Evolutionary conservation across 2,797 vertebrate genomes (phyloP).

Genomic region (Cossypha caffra): DNA sequence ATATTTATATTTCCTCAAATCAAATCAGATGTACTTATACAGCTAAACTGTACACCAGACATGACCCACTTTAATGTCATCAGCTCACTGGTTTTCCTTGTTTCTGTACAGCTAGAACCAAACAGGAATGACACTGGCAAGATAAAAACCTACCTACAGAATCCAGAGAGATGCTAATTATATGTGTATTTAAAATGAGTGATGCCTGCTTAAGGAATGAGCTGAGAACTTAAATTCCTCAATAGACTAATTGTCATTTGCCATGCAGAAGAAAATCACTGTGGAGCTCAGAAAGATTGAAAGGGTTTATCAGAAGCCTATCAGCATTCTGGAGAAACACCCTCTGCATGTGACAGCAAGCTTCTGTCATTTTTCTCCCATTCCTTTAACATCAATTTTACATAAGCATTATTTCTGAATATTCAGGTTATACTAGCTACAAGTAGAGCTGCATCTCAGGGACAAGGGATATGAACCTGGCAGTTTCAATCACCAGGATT

Average conservation of each 20-base stretch:
- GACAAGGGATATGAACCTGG: not conserved
- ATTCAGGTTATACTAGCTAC: not conserved
- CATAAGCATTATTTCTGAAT: not conserved
- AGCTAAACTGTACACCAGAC: not conserved
- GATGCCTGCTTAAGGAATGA: not conserved
- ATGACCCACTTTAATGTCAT: not conserved
- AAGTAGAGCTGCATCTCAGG: not conserved
- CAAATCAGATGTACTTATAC: not conserved
- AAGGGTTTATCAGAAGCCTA: not conserved
- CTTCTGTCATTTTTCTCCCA: not conserved
- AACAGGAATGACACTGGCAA: not conserved
- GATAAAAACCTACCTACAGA: not conserved
- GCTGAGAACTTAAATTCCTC: conserved; percentile 27
- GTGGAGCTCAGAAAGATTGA: not conserved
- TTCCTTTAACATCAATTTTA: not conserved
- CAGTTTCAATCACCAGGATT: not conserved
- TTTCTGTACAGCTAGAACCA: not conserved
- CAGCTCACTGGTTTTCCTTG: not conserved
- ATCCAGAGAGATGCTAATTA: not conserved
- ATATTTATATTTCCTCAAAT: not conserved
- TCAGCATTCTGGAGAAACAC: not conserved
- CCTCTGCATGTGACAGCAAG: not conserved
- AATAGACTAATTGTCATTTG: not conserved
- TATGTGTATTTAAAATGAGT: not conserved
- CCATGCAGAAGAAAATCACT: not conserved